These are phyloP conservation scores for Lycocerus yunnanus DNA, from an alignment of 2,888 invertebrate genomes.

Conservation along the genomic window DNA sequence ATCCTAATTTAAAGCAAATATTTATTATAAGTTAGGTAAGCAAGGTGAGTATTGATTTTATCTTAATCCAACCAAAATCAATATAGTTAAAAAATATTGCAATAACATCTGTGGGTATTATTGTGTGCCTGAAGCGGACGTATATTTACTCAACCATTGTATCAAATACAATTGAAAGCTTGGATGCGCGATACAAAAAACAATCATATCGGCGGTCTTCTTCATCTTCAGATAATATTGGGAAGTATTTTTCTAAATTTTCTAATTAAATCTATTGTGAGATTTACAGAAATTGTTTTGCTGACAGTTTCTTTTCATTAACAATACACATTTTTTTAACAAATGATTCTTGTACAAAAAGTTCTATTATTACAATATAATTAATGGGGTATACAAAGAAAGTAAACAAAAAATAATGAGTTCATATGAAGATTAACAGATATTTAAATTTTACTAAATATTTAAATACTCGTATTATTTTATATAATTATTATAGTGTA, in stretches of 20 bases:
- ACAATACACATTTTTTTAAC: neutral
- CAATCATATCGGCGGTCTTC: conserved; percentile 17
- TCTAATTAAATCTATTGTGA: conserved; percentile 18
- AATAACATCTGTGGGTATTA: conserved; percentile 17
- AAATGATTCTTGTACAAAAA: neutral
- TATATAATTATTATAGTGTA: neutral
- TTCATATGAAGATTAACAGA: neutral
- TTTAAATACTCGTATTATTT: neutral
- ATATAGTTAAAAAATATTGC: conserved; percentile 14
- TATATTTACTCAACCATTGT: conserved; percentile 17
- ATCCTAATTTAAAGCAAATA: neutral
- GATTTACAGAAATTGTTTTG: conserved; percentile 5
- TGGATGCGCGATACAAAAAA: conserved; percentile 19
- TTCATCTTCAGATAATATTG: conserved; percentile 21
- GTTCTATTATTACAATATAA: neutral
- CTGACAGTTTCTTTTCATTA: neutral
- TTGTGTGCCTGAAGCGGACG: conserved; percentile 20
- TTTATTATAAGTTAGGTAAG: conserved; percentile 3
- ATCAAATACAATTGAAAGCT: conserved; percentile 16
- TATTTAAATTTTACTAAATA: neutral
- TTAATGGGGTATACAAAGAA: neutral
- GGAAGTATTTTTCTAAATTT: conserved; percentile 11
- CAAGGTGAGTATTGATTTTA: conserved; percentile 11
- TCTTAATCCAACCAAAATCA: conserved; percentile 13
- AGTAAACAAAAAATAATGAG: neutral